Evolutionary conservation across 2,797 vertebrate species (phyloP).

Genomic region (Enoplosus armatus): DNA sequence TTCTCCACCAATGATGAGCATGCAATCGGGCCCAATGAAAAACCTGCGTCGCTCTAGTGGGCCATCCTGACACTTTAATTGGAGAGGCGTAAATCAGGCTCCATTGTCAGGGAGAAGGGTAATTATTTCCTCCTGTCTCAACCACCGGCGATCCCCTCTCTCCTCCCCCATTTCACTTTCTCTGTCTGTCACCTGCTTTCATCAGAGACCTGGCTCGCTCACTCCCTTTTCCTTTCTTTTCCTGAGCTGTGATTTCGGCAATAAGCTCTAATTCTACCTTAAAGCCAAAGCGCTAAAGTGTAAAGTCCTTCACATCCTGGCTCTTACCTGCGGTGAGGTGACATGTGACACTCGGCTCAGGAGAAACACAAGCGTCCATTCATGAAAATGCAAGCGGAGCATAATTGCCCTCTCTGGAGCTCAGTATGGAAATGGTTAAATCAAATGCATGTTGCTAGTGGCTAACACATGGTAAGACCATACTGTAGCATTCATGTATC

Average conservation of each 20-base stretch:
- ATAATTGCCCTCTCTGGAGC: constrained; percentile 17
- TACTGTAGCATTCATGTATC: constrained; percentile 16
- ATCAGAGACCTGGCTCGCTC: constrained; percentile 31
- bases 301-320: constrained; percentile 33
- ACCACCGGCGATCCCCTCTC: constrained; percentile 32
- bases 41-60: constrained; percentile 30
- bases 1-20: constrained; percentile 29
- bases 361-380: constrained; percentile 47
- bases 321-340: constrained; percentile 19
- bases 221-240: background rate
- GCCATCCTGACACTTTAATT: constrained; percentile 80
- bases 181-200: constrained; percentile 26
- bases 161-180: constrained; percentile 24
- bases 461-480: constrained; percentile 15
- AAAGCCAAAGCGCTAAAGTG: constrained; percentile 3
- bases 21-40: constrained; percentile 55
- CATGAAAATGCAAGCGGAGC: constrained; percentile 39
- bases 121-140: constrained; percentile 80
- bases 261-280: constrained; percentile 23
- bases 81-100: constrained; percentile 78
- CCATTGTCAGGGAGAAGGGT: constrained; percentile 66
- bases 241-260: constrained; percentile 21
- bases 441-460: constrained; percentile 29
- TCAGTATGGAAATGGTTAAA: constrained; percentile 42
- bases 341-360: constrained; percentile 25